Evolutionary conservation across 2,797 vertebrate genomes (phyloP).

Genomic region (Periophthalmus magnuspinnatus): DNA sequence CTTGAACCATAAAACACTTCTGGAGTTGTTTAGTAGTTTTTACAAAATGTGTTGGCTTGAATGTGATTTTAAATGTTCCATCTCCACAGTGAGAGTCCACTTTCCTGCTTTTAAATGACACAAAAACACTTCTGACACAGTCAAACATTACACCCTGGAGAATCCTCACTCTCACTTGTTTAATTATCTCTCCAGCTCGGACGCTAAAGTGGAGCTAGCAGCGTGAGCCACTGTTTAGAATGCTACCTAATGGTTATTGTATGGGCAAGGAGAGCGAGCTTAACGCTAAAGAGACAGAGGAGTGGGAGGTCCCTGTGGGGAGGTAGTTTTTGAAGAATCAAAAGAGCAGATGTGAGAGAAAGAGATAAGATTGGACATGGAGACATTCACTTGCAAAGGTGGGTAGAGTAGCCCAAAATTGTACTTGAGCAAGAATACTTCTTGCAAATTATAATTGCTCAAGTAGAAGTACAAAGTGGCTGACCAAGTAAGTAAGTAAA

Average conservation of each 20-base stretch:
- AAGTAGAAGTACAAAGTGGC: too few species aligned
- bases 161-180: background rate
- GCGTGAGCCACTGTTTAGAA: slow-evolving; percentile 7
- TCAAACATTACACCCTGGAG: background rate
- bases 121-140: slow-evolving; percentile 6
- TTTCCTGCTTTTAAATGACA: background rate
- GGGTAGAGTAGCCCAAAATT: too few species aligned
- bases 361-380: too few species aligned
- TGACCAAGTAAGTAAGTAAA: too few species aligned
- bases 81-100: background rate
- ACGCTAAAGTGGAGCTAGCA: slow-evolving; percentile 12
- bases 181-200: slow-evolving; percentile 26
- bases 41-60: background rate
- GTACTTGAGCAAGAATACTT: too few species aligned
- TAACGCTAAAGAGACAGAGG: slow-evolving; percentile 1
- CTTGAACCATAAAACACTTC: background rate
- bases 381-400: too few species aligned
- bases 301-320: slow-evolving; percentile 22
- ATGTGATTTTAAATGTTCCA: background rate
- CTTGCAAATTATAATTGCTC: too few species aligned
- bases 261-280: slow-evolving; percentile 24
- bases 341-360: background rate
- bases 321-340: background rate
- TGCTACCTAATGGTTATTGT: slow-evolving; percentile 17
- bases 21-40: background rate